phyloP scores from a whole-genome alignment of 2,888 invertebrate species.

The Drosophila siamana region DNA sequence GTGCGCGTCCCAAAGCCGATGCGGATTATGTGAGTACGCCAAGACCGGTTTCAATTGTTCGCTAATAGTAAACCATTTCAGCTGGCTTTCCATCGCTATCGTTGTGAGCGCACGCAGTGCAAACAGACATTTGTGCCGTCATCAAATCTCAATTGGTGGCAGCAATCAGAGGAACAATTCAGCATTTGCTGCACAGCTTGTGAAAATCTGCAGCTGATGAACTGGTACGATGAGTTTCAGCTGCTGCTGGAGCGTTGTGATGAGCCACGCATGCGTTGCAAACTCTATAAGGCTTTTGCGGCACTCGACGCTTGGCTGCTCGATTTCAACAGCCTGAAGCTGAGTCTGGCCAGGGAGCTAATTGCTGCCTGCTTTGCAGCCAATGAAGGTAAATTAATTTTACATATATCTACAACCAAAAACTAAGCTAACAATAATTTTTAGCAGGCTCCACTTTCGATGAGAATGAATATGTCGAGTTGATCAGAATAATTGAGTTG shows the following conservation, averaged over 20 bases:
- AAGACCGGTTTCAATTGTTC: not conserved
- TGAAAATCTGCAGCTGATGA: slow-evolving; percentile 42
- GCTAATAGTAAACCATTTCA: slow-evolving; percentile 17
- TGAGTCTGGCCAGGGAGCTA: slow-evolving; percentile 44
- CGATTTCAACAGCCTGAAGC: slow-evolving; percentile 60
- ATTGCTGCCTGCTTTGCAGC: slow-evolving; percentile 40
- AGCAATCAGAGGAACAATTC: not conserved
- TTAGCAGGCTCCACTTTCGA: slow-evolving; percentile 51
- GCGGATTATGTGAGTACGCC: slow-evolving; percentile 67
- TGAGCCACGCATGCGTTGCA: slow-evolving; percentile 23
- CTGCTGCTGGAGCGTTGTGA: slow-evolving; percentile 24
- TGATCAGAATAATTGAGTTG: slow-evolving; percentile 56
- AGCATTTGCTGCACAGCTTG: slow-evolving; percentile 62
- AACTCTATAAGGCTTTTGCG: slow-evolving; percentile 53
- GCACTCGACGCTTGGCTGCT: slow-evolving; percentile 51
- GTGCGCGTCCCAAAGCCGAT: slow-evolving; percentile 83
- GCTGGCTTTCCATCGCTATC: slow-evolving; percentile 73
- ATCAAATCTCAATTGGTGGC: slow-evolving; percentile 67
- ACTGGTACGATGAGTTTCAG: slow-evolving; percentile 48
- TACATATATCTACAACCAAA: no score
- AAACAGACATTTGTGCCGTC: slow-evolving; percentile 58
- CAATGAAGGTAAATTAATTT: slow-evolving; percentile 43
- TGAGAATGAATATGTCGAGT: slow-evolving; percentile 57
- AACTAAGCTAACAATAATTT: not conserved
- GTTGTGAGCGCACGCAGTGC: slow-evolving; percentile 70